Conservation (phyloP, 2,797 vertebrate species). For the Peromyscus eremicus region DNA sequence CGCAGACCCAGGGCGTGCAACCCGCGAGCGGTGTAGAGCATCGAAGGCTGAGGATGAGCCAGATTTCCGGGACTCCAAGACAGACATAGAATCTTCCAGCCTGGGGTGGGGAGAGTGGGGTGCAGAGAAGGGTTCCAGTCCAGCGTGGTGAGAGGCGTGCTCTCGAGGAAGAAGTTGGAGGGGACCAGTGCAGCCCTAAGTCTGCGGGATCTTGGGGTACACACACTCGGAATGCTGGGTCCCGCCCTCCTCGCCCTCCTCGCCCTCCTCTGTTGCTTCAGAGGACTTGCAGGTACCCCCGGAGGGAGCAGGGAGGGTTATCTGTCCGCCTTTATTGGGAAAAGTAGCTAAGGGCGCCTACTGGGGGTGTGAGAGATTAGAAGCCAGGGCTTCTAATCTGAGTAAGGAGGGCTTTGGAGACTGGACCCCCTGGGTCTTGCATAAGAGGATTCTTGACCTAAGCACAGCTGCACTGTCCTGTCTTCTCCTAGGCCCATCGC, state of each 20-base stretch:
- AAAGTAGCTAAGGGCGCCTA: not conserved
- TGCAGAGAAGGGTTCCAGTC: not conserved
- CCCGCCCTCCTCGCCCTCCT: constrained; percentile 59
- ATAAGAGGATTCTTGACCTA: not conserved
- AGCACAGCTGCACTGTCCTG: not conserved
- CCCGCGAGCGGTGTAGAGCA: not conserved
- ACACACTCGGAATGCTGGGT: constrained; percentile 55
- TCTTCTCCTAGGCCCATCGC: constrained; percentile 87
- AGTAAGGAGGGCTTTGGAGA: not conserved
- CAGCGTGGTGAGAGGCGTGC: not conserved
- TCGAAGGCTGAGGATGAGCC: not conserved
- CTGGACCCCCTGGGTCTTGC: not conserved
- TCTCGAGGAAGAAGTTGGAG: not conserved
- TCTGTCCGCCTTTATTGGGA: not conserved
- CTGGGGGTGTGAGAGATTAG: not conserved
- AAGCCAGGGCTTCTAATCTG: not conserved
- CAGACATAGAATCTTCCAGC: not conserved
- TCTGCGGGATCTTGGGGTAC: not conserved
- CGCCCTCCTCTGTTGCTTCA: constrained; percentile 63
- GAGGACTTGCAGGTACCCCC: constrained; percentile 75
- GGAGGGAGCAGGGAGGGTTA: not conserved
- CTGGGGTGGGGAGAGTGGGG: not conserved
- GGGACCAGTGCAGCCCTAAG: not conserved
- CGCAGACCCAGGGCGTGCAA: fast-evolving
- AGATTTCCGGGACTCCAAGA: not conserved